phyloP scores from a whole-genome alignment of 2,888 invertebrate species.

The Cheilosia impressa region DNA sequence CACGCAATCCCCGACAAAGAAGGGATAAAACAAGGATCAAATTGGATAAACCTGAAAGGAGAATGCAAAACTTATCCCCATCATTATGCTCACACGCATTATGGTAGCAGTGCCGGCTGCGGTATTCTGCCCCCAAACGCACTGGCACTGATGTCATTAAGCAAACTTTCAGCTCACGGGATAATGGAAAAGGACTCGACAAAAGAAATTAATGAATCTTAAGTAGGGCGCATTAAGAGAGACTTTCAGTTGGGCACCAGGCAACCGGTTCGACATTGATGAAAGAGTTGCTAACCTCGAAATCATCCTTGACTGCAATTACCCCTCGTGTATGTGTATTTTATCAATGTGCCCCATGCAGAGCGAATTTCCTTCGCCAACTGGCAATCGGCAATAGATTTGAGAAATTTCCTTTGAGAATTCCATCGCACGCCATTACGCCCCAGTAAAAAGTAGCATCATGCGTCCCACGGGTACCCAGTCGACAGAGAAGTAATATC shows the following conservation, averaged over 20 bases:
- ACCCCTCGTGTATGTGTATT: not conserved
- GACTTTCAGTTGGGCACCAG: constrained; percentile 1
- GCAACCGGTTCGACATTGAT: no score
- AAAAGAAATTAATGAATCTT: constrained; percentile 58
- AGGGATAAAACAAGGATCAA: constrained; percentile 60
- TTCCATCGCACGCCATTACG: not conserved
- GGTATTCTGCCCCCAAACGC: constrained; percentile 26
- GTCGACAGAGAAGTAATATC: not conserved
- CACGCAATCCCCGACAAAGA: constrained; percentile 64
- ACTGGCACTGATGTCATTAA: constrained; percentile 50
- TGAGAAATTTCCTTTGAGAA: constrained; percentile 32
- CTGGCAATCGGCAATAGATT: constrained; percentile 27
- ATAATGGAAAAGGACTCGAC: constrained; percentile 40
- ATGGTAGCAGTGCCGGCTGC: not conserved
- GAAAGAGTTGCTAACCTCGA: no score
- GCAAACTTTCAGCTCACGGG: constrained; percentile 13
- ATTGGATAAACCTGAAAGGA: constrained; percentile 39
- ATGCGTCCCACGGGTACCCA: constrained; percentile 5
- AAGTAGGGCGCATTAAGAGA: constrained; percentile 40
- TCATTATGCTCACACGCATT: constrained; percentile 39
- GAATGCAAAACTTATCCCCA: constrained; percentile 31
- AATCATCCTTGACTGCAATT: not conserved
- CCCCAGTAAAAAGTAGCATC: no score
- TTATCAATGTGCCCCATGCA: not conserved
- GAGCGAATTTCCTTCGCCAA: constrained; percentile 2